These are phyloP conservation scores for Danio jaintianensis DNA, from an alignment of 2,797 vertebrate genomes.

Conservation along the genomic window DNA sequence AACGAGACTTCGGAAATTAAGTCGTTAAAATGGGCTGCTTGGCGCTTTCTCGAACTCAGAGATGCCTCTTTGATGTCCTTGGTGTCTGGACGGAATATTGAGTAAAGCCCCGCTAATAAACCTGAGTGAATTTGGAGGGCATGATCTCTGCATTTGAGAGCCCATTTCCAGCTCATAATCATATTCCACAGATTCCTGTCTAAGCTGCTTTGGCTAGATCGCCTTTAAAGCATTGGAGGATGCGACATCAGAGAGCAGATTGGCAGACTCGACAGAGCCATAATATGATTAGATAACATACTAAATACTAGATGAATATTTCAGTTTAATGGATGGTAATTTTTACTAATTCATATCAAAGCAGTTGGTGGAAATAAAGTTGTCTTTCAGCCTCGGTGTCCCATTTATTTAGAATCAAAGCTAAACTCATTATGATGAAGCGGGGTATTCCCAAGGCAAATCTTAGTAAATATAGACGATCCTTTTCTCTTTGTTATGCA, in stretches of 20 bases:
- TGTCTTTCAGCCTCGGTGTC: slow-evolving; percentile 22
- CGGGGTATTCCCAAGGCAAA: slow-evolving; percentile 46
- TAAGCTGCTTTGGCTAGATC: slow-evolving; percentile 45
- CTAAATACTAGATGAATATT: slow-evolving; percentile 50
- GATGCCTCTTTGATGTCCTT: slow-evolving; percentile 45
- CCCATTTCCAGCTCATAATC: slow-evolving; percentile 50
- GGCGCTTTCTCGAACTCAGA: slow-evolving; percentile 20
- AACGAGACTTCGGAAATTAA: slow-evolving; percentile 22
- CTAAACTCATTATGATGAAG: slow-evolving; percentile 40
- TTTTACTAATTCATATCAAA: slow-evolving; percentile 38
- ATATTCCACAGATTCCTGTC: slow-evolving; percentile 38
- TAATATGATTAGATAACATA: slow-evolving; percentile 55
- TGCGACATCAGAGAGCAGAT: slow-evolving; percentile 43
- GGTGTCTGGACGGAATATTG: slow-evolving; percentile 40
- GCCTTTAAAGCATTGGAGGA: slow-evolving; percentile 39
- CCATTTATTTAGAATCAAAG: slow-evolving; percentile 51
- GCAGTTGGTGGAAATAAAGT: slow-evolving; percentile 49
- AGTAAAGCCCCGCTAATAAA: slow-evolving; percentile 48
- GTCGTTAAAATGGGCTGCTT: slow-evolving; percentile 37
- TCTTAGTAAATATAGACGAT: slow-evolving; percentile 24
- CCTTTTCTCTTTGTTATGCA: slow-evolving; percentile 34
- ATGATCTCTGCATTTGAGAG: slow-evolving; percentile 47
- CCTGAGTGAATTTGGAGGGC: slow-evolving; percentile 27
- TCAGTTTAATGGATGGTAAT: slow-evolving; percentile 33
- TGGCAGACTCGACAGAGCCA: slow-evolving; percentile 16